phyloP scores from a whole-genome alignment of 2,797 vertebrate species.

The Urosaurus nigricauda region DNA sequence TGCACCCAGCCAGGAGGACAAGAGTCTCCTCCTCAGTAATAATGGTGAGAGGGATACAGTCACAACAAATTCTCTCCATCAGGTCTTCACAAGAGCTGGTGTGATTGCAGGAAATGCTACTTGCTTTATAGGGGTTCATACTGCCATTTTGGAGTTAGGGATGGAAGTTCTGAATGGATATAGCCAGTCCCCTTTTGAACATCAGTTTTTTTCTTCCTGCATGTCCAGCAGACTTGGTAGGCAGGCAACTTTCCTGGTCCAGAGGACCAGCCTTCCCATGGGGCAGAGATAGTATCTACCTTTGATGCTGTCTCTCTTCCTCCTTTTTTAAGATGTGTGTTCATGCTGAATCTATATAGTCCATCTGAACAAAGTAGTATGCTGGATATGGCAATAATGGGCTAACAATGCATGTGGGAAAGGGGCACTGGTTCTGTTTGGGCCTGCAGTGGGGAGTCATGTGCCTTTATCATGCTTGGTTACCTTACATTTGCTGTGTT shows the following conservation, averaged over 20 bases:
- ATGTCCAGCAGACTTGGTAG: conserved; percentile 1
- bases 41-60: conserved; percentile 22
- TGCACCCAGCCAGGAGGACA: conserved; percentile 34
- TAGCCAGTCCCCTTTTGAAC: not conserved
- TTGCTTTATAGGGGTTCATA: not conserved
- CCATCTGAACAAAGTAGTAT: not conserved
- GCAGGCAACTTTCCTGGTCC: conserved; percentile 8
- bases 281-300: not conserved
- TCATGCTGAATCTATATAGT: not conserved
- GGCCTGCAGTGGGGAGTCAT: not conserved
- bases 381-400: not conserved
- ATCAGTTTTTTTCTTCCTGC: not conserved
- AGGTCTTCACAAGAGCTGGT: conserved; percentile 13
- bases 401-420: not conserved
- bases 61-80: not conserved
- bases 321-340: not conserved
- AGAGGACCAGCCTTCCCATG: not conserved
- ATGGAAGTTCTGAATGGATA: not conserved
- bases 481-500: not conserved
- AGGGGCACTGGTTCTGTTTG: not conserved
- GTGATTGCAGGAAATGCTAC: not conserved
- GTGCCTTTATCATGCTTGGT: not conserved
- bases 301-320: not conserved
- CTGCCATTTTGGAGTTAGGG: not conserved
- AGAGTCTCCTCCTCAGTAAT: conserved; percentile 25